Base-by-base conservation (phyloP, 1,140 invertebrate genomes). In the Neocloeon triangulifer region DNA sequence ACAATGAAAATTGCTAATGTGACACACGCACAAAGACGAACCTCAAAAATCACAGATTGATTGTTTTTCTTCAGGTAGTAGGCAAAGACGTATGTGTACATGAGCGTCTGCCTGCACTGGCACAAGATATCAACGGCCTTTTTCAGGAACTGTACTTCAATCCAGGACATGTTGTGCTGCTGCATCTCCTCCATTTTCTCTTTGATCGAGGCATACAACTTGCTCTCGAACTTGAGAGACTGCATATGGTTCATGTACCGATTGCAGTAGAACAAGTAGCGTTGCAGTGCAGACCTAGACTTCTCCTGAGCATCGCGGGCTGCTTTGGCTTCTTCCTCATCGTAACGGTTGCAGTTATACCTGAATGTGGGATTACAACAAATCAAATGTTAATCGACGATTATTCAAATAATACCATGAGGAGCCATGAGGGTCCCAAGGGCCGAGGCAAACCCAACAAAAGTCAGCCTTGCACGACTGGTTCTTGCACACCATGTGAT, bases 161-260 rank as follows among this genome's bases (percentile, higher is more conserved):
- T 97, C 92, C 92, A 98, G 28, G 88, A 94, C 91, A 97, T 96
- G 49, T 94, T 94, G 51, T 95, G 88, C 45, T 95, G 88, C 49
- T 96, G 89, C 91, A 98, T 96, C 58, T 96, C 91, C 52, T 96
- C 91, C 91, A 97, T 97, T 59, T 97, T 97, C 45, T 84, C 75
- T 52, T 92, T 88, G 8, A 96, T 80, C 30, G 77, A 78, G 4
- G 80, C 78, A 53, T 91, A 91, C 13, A 91, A 59, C 62, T 96
- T 96, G 53, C 84, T 76, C 56, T 98, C 92, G 58, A 98, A 94
- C 57, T 94, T 92, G 39, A 97, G 64, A 38, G 85, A 92, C 55
- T 96, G 88, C 82, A 95, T 92, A 56, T 97, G 92, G 62, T 97
- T 97, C 81, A 95, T 92, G 52, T 96, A 97, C 30, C 92, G 74